These are phyloP conservation scores for Xestia xanthographa DNA, from an alignment of 2,888 invertebrate genomes.

Conservation along the genomic window DNA sequence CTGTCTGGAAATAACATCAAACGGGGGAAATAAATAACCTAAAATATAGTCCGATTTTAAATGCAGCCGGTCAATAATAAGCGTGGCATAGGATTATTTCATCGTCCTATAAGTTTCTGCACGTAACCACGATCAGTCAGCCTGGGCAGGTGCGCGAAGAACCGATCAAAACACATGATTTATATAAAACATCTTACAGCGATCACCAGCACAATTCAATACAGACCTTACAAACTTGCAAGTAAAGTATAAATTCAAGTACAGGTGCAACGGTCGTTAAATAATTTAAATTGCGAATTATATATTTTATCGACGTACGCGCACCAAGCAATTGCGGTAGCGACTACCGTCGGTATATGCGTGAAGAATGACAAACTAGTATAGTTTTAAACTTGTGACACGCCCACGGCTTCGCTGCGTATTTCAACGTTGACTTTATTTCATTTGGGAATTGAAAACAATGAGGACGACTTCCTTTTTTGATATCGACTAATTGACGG, in stretches of 20 bases:
- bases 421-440: constrained; percentile 43
- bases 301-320: constrained; percentile 74
- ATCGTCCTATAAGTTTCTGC: constrained; percentile 73
- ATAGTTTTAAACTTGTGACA: constrained; percentile 64
- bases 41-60: constrained; percentile 55
- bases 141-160: constrained; percentile 79
- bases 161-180: constrained; percentile 65
- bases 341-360: constrained; percentile 76
- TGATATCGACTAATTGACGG: constrained; percentile 57
- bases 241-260: constrained; percentile 35
- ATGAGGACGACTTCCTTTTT: constrained; percentile 57
- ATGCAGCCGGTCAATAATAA: constrained; percentile 60
- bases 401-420: constrained; percentile 50
- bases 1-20: constrained; percentile 42
- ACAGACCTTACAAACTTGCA: constrained; percentile 15
- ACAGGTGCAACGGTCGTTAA: constrained; percentile 23
- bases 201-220: constrained; percentile 16
- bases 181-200: constrained; percentile 63
- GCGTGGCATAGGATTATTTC: constrained; percentile 68
- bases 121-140: constrained; percentile 79
- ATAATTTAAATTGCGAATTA: constrained; percentile 63
- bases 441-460: constrained; percentile 57
- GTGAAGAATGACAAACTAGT: constrained; percentile 79
- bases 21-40: constrained; percentile 45
- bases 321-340: constrained; percentile 77